These are phyloP conservation scores for Altica lythri DNA, from an alignment of 2,888 invertebrate genomes.

Conservation along the genomic window DNA sequence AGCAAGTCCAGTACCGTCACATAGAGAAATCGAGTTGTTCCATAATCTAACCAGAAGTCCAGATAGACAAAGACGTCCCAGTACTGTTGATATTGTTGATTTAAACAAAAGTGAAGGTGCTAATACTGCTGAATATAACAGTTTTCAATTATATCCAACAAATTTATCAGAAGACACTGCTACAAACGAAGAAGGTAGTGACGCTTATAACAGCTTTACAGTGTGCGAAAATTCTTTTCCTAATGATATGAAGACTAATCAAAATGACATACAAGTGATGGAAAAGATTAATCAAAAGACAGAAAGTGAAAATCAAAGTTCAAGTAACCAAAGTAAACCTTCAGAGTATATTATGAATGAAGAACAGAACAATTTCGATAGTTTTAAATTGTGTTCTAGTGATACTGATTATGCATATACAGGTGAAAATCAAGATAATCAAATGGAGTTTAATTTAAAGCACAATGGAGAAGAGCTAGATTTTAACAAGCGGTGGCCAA, in stretches of 20 bases:
- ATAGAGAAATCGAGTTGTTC: constrained; percentile 70
- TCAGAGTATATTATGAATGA: constrained; percentile 4
- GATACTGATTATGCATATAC: neutral
- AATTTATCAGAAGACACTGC: neutral
- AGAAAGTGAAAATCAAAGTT: neutral
- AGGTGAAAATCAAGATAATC: neutral
- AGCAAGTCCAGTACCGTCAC: constrained; percentile 57
- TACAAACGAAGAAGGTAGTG: neutral
- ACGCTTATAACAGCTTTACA: constrained; percentile 1
- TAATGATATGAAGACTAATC: no score
- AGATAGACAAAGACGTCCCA: constrained; percentile 26
- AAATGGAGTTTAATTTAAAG: neutral
- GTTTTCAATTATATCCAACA: neutral
- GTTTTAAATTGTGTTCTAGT: constrained; percentile 22
- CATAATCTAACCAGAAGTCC: constrained; percentile 73
- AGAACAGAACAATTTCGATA: constrained; percentile 10
- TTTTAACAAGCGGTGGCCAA: constrained; percentile 23
- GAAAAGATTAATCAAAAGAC: no score
- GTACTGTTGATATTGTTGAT: neutral
- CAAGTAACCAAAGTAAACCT: constrained; percentile 1
- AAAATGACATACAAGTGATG: no score
- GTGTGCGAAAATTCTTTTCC: no score
- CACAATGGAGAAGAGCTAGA: constrained; percentile 2
- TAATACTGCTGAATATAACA: no score
- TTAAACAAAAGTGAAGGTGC: constrained; percentile 3